Base-by-base conservation (phyloP, 2,888 invertebrate species). In the Tridacna gigas region DNA sequence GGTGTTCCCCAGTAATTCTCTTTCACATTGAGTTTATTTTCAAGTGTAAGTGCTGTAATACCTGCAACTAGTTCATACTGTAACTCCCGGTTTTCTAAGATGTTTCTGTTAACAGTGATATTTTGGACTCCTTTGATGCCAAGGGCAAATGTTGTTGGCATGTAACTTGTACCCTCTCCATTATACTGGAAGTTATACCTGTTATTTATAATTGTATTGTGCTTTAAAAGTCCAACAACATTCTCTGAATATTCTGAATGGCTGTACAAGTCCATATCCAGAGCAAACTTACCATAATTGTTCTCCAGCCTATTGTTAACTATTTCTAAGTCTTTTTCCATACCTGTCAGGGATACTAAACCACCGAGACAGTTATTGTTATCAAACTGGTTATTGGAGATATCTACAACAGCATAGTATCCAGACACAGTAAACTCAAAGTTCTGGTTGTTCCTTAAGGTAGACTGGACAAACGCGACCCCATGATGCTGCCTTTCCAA, bases 1-100 rank as follows among this genome's bases (percentile, higher is more conserved):
- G 95, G 95, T 4, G 97, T 97, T 18, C 99, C 99, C 99, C 99
- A 99, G 97, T 98, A 99, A 94, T 99, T 99, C 94, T 98, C 97
- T 15, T 96, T 96, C 0, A 98, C 98, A 93, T 99, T 97, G 78
- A 99, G 96, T 66, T 96, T 96, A 92, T 98, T 98, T 87, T 97
- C 97, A 0, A 99, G 96, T 89, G 97, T 97, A 0, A 98, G 98
- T 0, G 99, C 98, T 93, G 96, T 92, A 9, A 96, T 93, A 0
- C 99, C 99, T 74, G 99, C 99, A 7, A 99, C 96, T 26, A 99
- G 95, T 91, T 98, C 98, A 93, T 98, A 99, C 91, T 98, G 92
- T 48, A 94, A 86, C 3, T 90, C 76, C 4, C 47, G 51, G 56
- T 97, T 96, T 0, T 97, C 96, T 87, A 99, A 97, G 2, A 99